Base-by-base conservation (phyloP, 2,888 invertebrate genomes). In the Bruchidius siliquastri region DNA sequence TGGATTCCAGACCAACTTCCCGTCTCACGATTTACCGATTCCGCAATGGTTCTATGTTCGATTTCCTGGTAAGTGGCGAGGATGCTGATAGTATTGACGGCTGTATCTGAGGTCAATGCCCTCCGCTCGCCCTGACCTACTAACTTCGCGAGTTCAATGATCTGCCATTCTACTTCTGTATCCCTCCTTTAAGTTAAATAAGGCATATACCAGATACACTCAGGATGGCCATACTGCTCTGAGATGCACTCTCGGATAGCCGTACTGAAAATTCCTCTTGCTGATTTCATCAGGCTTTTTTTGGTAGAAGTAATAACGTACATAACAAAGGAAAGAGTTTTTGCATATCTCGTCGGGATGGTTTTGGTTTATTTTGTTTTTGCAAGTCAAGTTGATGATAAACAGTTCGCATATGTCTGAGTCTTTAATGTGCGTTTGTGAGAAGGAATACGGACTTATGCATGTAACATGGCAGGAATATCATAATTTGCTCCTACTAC, bases 91-190 rank as follows among this genome's bases (percentile, higher is more conserved):
- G 49, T 49, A 49, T 30, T 8, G 49, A 49, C 49, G 49, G 49
- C 49, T 49, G 49, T 49, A 49, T 49, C 49, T 13, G 49, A 82
- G 85, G 84, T 86, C 84, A 83, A 82, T 83, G 85, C 85, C 85
- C 86, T 84, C 82, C 82, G 82, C 82, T 79, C 85, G 86, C 86
- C 86, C 86, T 86, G 86, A 86, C 86, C 86, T 79, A 86, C 85
- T 86, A 86, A 86, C 86, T 86, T 86, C 82, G 86, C 86, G 86
- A 86, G 86, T 85, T 86, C 85, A 83, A 85, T 82, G 85, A 84
- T 85, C 86, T 84, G 86, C 85, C 85, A 86, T 86, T 86, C 86
- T 85, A 86, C 85, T 86, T 86, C 49, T 49, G 49, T 49, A 49
- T 49, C 72, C 76, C 76, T 73, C 68, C 71, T 76, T 77, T 77